Conservation (phyloP, 2,113 vertebrate species). For the Dasyurus viverrinus region DNA sequence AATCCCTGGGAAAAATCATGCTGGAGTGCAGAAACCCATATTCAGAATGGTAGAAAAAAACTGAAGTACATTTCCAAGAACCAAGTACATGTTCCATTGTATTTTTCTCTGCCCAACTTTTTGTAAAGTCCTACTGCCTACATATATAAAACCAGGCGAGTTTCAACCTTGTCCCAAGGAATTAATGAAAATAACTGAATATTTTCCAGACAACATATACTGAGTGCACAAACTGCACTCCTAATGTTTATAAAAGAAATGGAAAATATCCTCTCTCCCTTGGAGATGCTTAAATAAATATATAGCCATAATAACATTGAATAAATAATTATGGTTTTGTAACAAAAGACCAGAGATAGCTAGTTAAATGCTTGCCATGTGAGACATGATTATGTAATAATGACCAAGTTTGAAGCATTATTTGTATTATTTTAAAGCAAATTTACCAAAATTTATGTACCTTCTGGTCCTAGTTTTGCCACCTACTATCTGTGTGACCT, state of each 20-base stretch:
- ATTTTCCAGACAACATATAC: neutral
- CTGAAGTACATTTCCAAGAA: too few relatives aligned
- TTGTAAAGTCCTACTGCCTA: neutral
- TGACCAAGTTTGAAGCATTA: neutral
- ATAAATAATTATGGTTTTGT: neutral
- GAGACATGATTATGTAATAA: neutral
- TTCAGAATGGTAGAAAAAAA: neutral
- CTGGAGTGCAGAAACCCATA: neutral
- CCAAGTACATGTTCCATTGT: neutral
- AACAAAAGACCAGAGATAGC: neutral
- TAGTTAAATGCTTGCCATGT: neutral
- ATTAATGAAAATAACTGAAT: neutral
- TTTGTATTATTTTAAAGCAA: neutral
- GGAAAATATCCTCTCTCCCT: neutral
- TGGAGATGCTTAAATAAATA: neutral
- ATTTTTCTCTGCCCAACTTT: neutral
- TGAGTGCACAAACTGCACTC: neutral
- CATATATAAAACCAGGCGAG: neutral
- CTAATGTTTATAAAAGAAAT: neutral
- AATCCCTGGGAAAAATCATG: neutral
- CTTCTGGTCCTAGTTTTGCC: neutral
- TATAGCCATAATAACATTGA: neutral
- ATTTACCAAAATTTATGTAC: neutral
- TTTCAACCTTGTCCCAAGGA: neutral
- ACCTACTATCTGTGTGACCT: neutral